Evolutionary conservation across 1,140 invertebrate species (phyloP), one percentile per base, ranked within the genome.

Genomic region (Drosophila kepulauana): DNA sequence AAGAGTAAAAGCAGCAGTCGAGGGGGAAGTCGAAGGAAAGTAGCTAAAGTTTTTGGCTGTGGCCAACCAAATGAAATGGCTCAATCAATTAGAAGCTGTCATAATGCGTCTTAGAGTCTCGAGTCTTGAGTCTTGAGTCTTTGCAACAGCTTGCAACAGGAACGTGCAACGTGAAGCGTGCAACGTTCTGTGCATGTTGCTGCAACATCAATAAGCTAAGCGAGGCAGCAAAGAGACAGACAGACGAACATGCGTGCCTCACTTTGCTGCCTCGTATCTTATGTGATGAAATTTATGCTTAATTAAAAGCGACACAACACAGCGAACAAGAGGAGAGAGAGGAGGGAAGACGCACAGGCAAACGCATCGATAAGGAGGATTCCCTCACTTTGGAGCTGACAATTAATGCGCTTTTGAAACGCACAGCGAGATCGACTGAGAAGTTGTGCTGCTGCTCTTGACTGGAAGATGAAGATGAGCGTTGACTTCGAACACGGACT

Each of bases 231-330:
- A 25, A 25, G 20, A 25, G 15, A 48, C 48, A 46, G 25, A 8
- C 33, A 33, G 33, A 33, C 52, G 33, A 69, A 69, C 61, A 81
- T 88, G 84, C 84, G 84, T 88, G 84, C 78, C 70, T 66, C 70
- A 61, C 63, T 73, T 59, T 35, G 41, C 58, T 79, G 68, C 59
- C 62, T 88, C 78, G 75, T 91, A 90, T 91, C 90, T 87, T 79
- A 78, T 78, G 91, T 84, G 87, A 90, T 87, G 80, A 88, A 91
- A 91, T 91, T 91, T 91, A 91, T 91, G 90, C 90, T 90, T 91
- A 91, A 91, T 91, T 91, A 91, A 91, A 91, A 89, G 82, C 84
- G 85, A 91, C 89, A 90, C 78, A 84, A 59, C 15, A 8, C 2
- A 20, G 38, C 10, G 35, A 30, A 11, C 5, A n/a, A 16, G 3